Evolutionary conservation across 2,113 vertebrate genomes (phyloP), one percentile per base, ranked within the genome.

Genomic region (Diglossa brunneiventris): DNA sequence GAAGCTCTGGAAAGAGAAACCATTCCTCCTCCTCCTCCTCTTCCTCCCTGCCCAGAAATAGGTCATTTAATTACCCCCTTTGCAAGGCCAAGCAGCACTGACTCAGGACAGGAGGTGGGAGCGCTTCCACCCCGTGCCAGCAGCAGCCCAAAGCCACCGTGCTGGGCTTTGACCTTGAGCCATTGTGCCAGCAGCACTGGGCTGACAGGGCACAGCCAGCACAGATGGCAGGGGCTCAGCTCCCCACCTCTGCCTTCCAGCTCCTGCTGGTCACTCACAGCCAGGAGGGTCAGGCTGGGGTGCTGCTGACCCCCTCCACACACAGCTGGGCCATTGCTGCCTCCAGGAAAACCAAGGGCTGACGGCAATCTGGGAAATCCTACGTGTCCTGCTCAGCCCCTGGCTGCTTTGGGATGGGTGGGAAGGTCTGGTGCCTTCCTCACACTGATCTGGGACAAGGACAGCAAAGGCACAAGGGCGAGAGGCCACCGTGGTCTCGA

Each of bases 51-150:
- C 18, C 63, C 75, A 87, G 58, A 94, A 95, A 93, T 91, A 94
- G 94, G 94, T 50, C 85, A 75, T n/a, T 94, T 89, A 95, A 95
- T 93, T 70, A 90, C 73, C 78, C 78, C 87, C 69, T 93, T 89
- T 20, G 77, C 89, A 76, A 80, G 18, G 83, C 83, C 77, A 80
- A 83, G 3, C 83, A 52, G 15, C 50, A n/a, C 33, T 91, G 95
- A 94, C 35, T 94, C 90, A 72, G 63, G 94, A 58, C 62, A 15
- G 86, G 52, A 58, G 83, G 42, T 28, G 75, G 89, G 52, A 91
- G 55, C 1, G 6, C 87, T 79, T 15, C 79, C 39, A 15, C 56
- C 86, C 56, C 1, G 4, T 0, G 4, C n/a, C 59, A 2, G 47
- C 83, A 39, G 88, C 70, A 12, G 58, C 85, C 72, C 82, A 3